Evolutionary conservation across 2,888 invertebrate genomes (phyloP), one percentile per base, ranked within the genome.

Genomic region (Cataglyphis rosenhaueri): DNA sequence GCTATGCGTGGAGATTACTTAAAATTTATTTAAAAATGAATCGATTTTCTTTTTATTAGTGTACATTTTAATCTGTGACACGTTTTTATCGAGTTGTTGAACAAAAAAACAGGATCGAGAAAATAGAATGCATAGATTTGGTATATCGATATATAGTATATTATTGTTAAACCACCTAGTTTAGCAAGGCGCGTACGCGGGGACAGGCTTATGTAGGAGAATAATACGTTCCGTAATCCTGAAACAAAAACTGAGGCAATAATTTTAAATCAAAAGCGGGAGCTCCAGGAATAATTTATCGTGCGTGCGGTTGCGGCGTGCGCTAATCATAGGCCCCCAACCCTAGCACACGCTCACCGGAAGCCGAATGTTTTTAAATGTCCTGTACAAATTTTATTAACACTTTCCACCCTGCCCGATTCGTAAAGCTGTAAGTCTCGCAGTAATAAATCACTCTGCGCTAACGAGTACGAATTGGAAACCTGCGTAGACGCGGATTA

Each of bases 251-350:
- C 91, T 89, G 87, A 85, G 85, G 91, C 91, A 89, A 92, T 92
- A 92, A 92, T 92, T 92, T 92, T 91, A 88, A 92, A 92, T 92
- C 92, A 92, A 92, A 92, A 88, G 89, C 87, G 89, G 76, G 85
- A 84, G 87, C 87, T 85, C 81, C 86, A 87, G 85, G 90, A 91
- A 91, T 92, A 90, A 92, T 92, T 91, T 90, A 91, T 92, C 88
- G 89, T 85, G 83, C 89, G 86, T 88, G 87, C 85, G 82, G 61
- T 82, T 83, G 81, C 71, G 87, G 87, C 79, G 85, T 81, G 75
- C 86, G 87, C 87, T 89, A 87, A 91, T 90, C 90, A 88, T 85
- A 79, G 68, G 52, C 71, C 70, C 71, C 44, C 70, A 38, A 44
- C 38, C 81, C 44, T 29, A 32, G 48, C 79, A 32, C 59, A 41